Percentiles rank a stretch among this genome's conserved stretches.
Conservation (phyloP, 2,113 vertebrate species). For the Lamprologus callipterus region DNA sequence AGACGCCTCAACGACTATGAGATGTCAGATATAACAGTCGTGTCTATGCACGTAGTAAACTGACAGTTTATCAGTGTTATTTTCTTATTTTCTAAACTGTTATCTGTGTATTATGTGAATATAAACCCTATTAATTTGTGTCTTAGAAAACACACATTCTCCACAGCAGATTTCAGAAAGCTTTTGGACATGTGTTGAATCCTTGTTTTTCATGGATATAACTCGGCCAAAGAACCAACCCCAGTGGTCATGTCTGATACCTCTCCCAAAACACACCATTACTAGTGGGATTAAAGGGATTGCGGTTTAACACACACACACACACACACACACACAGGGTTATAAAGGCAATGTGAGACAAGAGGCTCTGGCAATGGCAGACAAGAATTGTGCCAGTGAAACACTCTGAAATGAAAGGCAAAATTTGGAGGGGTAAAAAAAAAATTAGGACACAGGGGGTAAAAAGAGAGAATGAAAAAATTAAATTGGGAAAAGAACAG, state of each 20-base stretch:
- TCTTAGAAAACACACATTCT: neutral
- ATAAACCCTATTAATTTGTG: neutral
- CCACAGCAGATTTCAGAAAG: neutral
- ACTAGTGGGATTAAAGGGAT: constrained; percentile 62
- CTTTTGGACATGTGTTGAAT: constrained; percentile 6
- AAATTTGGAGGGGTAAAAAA: neutral
- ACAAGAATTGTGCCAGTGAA: constrained; percentile 13
- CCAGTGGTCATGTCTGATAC: constrained; percentile 49
- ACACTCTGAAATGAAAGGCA: constrained; percentile 29
- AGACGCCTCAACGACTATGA: neutral
- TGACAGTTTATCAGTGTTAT: neutral
- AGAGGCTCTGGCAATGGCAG: constrained; percentile 43
- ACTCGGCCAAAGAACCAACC: constrained; percentile 29
- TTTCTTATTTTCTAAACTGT: neutral
- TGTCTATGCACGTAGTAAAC: neutral
- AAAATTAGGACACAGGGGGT: neutral
- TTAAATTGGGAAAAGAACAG: neutral
- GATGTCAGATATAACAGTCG: neutral
- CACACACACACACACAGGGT: neutral
- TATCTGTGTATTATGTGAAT: neutral
- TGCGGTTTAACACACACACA: constrained; percentile 5
- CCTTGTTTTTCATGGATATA: constrained; percentile 15
- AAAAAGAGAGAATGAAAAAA: neutral
- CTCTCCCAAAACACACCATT: constrained; percentile 56
- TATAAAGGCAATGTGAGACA: constrained; percentile 33